phyloP scores from a whole-genome alignment of 2,797 vertebrate species.

The Emydoidea blandingii region DNA sequence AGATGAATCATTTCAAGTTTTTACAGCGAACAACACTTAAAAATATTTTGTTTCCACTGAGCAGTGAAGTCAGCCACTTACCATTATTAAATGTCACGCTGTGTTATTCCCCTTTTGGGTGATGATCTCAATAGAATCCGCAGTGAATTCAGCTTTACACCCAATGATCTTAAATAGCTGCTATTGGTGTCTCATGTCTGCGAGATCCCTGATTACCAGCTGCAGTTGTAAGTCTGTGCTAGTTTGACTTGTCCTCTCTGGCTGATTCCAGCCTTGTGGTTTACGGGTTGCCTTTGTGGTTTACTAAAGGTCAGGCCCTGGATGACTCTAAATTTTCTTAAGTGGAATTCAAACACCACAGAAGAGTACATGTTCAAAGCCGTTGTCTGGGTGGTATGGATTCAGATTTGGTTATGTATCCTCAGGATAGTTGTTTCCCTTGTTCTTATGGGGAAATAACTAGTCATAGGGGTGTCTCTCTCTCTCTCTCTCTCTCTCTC shows the following conservation, averaged over 20 bases:
- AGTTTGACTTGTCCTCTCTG: constrained; percentile 47
- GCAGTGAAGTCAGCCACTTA: constrained; percentile 30
- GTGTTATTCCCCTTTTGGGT: constrained; percentile 24
- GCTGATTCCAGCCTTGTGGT: constrained; percentile 71
- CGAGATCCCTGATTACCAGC: constrained; percentile 19
- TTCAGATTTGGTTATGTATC: not conserved
- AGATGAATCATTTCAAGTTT: constrained; percentile 47
- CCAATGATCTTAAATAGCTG: constrained; percentile 11
- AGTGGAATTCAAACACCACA: constrained; percentile 66
- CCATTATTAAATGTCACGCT: constrained; percentile 17
- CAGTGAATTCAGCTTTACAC: not conserved
- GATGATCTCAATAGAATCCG: constrained; percentile 1
- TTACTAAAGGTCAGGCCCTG: constrained; percentile 73
- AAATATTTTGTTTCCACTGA: constrained; percentile 54
- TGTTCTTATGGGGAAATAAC: not conserved
- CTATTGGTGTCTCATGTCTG: not conserved
- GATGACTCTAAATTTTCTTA: constrained; percentile 69
- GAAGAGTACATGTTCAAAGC: constrained; percentile 29
- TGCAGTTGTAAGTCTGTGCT: constrained; percentile 36
- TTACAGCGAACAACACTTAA: constrained; percentile 37
- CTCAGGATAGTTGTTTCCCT: not conserved
- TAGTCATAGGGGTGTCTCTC: not conserved
- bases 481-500: no score
- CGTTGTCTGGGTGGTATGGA: constrained; percentile 40
- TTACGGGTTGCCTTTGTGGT: constrained; percentile 75